Evolutionary conservation across 2,888 invertebrate species (phyloP).

Genomic region (Leucoma salicis): DNA sequence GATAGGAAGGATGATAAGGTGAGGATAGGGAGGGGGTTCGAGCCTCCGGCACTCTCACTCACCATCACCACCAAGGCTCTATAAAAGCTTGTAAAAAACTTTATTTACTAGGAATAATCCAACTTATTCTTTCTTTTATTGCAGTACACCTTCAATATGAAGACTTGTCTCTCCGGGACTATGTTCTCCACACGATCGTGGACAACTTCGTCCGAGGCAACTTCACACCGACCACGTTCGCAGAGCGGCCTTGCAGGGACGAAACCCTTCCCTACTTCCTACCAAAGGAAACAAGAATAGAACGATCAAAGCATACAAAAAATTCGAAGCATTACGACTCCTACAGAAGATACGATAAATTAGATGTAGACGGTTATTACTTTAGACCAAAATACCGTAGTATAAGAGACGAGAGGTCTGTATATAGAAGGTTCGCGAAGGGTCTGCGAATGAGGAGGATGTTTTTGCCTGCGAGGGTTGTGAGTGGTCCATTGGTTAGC

Average conservation of each 20-base stretch:
- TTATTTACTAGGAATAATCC: too few species aligned
- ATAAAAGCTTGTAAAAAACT: too few species aligned
- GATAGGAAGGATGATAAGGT: too few species aligned
- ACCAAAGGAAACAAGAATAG: conserved; percentile 53
- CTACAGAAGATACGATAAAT: conserved; percentile 40
- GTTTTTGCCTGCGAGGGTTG: conserved; percentile 58
- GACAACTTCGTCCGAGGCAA: conserved; percentile 65
- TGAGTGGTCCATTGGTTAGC: conserved; percentile 59
- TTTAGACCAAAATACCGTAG: conserved; percentile 60
- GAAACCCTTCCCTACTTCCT: conserved; percentile 62
- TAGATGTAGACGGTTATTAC: conserved; percentile 52
- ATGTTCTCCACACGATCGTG: conserved; percentile 65
- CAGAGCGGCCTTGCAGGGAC: conserved; percentile 61
- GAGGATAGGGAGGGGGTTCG: too few species aligned
- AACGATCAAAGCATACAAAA: conserved; percentile 52
- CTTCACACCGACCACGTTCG: conserved; percentile 66
- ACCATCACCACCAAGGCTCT: too few species aligned
- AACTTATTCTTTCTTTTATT: conserved; percentile 41
- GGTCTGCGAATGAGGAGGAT: conserved; percentile 50
- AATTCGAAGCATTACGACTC: conserved; percentile 36
- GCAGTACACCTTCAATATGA: conserved; percentile 68
- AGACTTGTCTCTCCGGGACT: conserved; percentile 57
- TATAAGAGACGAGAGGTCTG: conserved; percentile 52
- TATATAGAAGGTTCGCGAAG: conserved; percentile 42
- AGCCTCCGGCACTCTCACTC: too few species aligned